Conservation (phyloP, 2,888 invertebrate species). For the Proisotoma minuta region DNA sequence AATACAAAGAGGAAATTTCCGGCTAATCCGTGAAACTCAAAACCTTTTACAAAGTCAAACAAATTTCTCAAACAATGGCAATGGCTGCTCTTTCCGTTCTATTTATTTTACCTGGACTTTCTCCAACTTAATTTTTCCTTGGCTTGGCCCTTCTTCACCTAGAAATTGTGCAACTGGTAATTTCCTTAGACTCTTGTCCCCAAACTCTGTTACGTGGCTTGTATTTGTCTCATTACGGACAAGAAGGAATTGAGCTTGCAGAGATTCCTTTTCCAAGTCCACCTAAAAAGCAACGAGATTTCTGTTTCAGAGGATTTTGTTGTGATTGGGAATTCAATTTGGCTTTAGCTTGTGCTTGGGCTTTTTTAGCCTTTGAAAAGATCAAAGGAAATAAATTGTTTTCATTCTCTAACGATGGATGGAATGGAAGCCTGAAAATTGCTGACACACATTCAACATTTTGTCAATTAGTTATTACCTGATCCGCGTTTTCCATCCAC, state of each 20-base stretch:
- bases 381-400: conserved; percentile 5
- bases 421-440: neutral
- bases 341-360: neutral
- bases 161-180: conserved; percentile 49
- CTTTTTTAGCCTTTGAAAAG: neutral
- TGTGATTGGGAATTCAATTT: neutral
- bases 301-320: neutral
- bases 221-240: conserved; percentile 57
- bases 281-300: conserved; percentile 50
- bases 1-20: no score
- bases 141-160: conserved; percentile 39
- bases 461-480: conserved; percentile 45
- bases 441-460: neutral
- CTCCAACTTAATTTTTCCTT: conserved; percentile 19
- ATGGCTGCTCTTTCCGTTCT: neutral
- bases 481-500: conserved; percentile 61
- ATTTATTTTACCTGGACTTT: conserved; percentile 30
- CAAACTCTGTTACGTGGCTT: conserved; percentile 59
- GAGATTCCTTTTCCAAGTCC: conserved; percentile 53
- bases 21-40: neutral
- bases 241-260: conserved; percentile 55
- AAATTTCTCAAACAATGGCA: neutral
- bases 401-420: neutral
- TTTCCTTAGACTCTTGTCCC: conserved; percentile 52
- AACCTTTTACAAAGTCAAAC: conserved; percentile 1